Conservation (phyloP, 2,888 invertebrate genomes). For the Acrocyrtus sp. region DNA sequence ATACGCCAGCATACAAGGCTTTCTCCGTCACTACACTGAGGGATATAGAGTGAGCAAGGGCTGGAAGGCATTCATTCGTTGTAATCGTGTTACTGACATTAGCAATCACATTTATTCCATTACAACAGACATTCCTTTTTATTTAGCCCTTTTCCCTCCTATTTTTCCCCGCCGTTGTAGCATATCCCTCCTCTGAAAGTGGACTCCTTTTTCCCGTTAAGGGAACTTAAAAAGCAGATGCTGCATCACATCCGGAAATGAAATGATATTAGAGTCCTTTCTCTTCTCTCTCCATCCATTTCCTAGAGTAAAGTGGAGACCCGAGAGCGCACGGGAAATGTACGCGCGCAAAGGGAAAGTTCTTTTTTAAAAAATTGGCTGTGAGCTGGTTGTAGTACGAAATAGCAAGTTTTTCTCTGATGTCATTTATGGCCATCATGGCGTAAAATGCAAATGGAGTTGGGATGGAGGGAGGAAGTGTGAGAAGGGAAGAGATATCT, state of each 20-base stretch:
- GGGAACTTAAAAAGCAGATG: background rate
- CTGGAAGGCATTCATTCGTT: background rate
- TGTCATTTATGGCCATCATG: background rate
- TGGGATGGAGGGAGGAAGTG: background rate
- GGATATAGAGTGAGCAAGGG: too few species aligned
- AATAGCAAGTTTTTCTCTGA: background rate
- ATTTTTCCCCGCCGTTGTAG: background rate
- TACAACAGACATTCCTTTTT: background rate
- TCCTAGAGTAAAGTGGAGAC: background rate
- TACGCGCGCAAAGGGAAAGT: too few species aligned
- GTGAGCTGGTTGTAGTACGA: background rate
- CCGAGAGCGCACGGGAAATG: too few species aligned
- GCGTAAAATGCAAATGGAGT: slow-evolving; percentile 1
- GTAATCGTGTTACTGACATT: background rate
- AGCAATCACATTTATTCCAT: background rate
- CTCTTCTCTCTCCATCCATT: background rate
- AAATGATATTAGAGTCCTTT: background rate
- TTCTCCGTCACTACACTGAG: too few species aligned
- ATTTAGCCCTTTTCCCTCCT: background rate
- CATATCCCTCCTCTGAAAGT: background rate
- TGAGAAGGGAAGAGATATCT: background rate
- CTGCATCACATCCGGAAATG: background rate
- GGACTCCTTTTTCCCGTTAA: background rate
- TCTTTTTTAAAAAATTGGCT: too few species aligned
- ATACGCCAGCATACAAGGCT: background rate